Conservation (phyloP, 2,888 invertebrate genomes). For the Octonoba sinensis region DNA sequence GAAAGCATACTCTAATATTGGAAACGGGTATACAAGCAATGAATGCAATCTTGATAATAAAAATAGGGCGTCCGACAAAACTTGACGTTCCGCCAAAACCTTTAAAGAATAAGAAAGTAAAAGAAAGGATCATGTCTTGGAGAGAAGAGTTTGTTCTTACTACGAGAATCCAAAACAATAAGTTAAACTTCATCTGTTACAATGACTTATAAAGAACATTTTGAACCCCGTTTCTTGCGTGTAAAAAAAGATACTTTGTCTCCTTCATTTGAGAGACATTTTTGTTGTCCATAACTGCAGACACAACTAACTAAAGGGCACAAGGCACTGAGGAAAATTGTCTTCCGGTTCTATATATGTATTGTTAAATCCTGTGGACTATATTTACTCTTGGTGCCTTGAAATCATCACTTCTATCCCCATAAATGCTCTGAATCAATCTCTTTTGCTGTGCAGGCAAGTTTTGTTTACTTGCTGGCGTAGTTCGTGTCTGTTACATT, state of each 20-base stretch:
- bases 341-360: slow-evolving; percentile 32
- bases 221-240: slow-evolving; percentile 22
- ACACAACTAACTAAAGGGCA: slow-evolving; percentile 26
- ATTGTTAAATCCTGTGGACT: slow-evolving; percentile 7
- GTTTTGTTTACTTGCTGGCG: no score
- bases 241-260: slow-evolving; percentile 30
- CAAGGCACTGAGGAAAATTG: slow-evolving; percentile 20
- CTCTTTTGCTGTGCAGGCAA: not conserved
- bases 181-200: slow-evolving; percentile 41
- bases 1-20: slow-evolving; percentile 59
- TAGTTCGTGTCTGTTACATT: no score
- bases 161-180: slow-evolving; percentile 42
- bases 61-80: slow-evolving; percentile 61
- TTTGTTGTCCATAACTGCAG: slow-evolving; percentile 20
- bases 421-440: slow-evolving; percentile 28
- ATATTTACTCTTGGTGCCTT: slow-evolving; percentile 12
- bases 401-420: not conserved
- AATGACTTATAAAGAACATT: slow-evolving; percentile 45
- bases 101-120: slow-evolving; percentile 44
- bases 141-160: slow-evolving; percentile 39
- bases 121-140: slow-evolving; percentile 18
- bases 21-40: slow-evolving; percentile 46
- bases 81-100: slow-evolving; percentile 48
- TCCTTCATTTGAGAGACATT: slow-evolving; percentile 28
- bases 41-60: slow-evolving; percentile 61